These are phyloP conservation scores for Axinella damicornis DNA, from an alignment of 37 sponge, comb jelly and placozoan genomes.

Conservation along the genomic window DNA sequence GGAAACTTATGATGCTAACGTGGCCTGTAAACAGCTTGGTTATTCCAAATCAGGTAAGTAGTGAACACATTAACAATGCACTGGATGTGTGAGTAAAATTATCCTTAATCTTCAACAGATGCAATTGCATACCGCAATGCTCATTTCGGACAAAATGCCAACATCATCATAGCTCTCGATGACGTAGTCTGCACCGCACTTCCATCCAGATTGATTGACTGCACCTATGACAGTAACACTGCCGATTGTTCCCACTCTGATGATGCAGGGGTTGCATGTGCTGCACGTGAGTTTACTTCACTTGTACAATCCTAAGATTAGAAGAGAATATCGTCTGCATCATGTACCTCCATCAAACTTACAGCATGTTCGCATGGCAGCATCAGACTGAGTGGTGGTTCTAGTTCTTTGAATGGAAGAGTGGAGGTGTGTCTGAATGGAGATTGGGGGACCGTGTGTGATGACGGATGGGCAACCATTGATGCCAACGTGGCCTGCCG, in stretches of 20 bases:
- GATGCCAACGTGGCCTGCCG: conserved; percentile 13
- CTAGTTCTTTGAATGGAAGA: background rate
- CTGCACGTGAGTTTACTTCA: background rate
- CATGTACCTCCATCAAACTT: too few species aligned
- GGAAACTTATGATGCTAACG: background rate
- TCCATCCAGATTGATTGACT: background rate
- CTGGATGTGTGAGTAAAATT: too few species aligned
- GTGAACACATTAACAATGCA: too few species aligned
- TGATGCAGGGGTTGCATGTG: background rate
- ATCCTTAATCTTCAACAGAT: background rate
- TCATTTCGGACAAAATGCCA: background rate
- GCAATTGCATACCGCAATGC: background rate
- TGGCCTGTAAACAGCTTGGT: conserved; percentile 4
- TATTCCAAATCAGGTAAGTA: background rate
- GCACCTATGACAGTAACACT: background rate
- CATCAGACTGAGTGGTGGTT: too few species aligned
- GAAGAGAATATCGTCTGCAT: too few species aligned
- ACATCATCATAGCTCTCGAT: background rate
- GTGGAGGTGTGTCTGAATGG: conserved; percentile 20
- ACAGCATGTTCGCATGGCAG: too few species aligned
- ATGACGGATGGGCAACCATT: background rate
- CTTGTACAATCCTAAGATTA: too few species aligned
- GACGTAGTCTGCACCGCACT: background rate
- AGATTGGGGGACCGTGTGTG: conserved; percentile 7
- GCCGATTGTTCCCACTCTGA: background rate